Conservation (phyloP, 2,888 invertebrate genomes). For the Mesoligia furuncula region DNA sequence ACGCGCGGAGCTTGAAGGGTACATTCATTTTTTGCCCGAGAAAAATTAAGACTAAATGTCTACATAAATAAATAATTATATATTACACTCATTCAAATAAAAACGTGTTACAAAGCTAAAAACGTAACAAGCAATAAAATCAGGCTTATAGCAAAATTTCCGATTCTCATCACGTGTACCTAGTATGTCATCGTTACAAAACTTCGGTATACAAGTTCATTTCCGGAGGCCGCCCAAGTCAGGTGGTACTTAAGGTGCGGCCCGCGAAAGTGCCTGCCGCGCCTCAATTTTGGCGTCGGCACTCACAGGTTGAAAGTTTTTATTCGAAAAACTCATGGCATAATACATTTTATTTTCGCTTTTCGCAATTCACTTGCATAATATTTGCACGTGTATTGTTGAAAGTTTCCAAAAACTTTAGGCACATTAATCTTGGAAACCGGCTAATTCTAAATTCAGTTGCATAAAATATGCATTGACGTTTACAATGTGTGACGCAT, state of each 20-base stretch:
- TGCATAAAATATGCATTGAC: background rate
- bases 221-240: constrained; percentile 58
- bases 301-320: constrained; percentile 54
- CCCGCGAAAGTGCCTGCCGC: constrained; percentile 67
- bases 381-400: too few relatives aligned
- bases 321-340: background rate
- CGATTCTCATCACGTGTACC: constrained; percentile 47
- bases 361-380: background rate
- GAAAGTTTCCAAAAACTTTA: background rate
- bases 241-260: constrained; percentile 64
- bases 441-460: background rate
- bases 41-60: background rate
- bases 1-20: too few relatives aligned
- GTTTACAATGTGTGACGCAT: background rate
- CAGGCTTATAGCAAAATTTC: background rate
- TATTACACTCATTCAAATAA: background rate
- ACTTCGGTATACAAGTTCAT: constrained; percentile 58
- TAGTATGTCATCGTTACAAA: constrained; percentile 62
- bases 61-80: too few relatives aligned
- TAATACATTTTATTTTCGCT: too few relatives aligned
- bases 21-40: background rate
- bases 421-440: background rate
- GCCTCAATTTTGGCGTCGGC: constrained; percentile 49
- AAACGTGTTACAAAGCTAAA: background rate
- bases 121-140: constrained; percentile 3